phyloP scores from a whole-genome alignment of 1,140 invertebrate species.

The Phymorhynchus buccinoides region DNA sequence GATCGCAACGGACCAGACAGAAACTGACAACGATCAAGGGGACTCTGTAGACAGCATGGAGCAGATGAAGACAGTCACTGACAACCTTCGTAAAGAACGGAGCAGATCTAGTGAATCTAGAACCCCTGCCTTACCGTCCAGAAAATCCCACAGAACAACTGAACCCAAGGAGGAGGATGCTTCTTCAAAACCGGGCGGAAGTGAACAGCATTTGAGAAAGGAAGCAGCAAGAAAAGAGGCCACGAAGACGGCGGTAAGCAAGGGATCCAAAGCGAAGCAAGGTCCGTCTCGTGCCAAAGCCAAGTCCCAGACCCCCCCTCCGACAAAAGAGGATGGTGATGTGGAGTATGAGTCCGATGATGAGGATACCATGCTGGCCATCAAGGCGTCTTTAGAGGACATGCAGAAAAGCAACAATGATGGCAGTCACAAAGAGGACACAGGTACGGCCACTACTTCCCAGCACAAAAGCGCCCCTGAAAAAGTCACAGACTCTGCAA shows the following conservation, averaged over 20 bases:
- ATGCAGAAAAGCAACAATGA: background rate
- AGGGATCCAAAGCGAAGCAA: background rate
- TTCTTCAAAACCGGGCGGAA: background rate
- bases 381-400: conserved; percentile 8
- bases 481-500: background rate
- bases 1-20: background rate
- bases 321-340: background rate
- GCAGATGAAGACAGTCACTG: background rate
- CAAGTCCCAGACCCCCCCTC: background rate
- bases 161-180: background rate
- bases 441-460: background rate
- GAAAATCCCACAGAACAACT: background rate
- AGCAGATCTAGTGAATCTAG: background rate
- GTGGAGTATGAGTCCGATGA: background rate
- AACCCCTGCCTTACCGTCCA: background rate
- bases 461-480: background rate
- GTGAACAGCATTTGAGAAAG: background rate
- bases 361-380: background rate
- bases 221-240: background rate
- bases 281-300: background rate
- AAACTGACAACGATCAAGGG: background rate
- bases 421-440: background rate
- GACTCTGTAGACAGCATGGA: background rate
- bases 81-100: background rate
- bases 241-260: background rate